These are phyloP conservation scores for Callocephalon fimbriatum DNA, from an alignment of 2,113 vertebrate species.

Conservation along the genomic window DNA sequence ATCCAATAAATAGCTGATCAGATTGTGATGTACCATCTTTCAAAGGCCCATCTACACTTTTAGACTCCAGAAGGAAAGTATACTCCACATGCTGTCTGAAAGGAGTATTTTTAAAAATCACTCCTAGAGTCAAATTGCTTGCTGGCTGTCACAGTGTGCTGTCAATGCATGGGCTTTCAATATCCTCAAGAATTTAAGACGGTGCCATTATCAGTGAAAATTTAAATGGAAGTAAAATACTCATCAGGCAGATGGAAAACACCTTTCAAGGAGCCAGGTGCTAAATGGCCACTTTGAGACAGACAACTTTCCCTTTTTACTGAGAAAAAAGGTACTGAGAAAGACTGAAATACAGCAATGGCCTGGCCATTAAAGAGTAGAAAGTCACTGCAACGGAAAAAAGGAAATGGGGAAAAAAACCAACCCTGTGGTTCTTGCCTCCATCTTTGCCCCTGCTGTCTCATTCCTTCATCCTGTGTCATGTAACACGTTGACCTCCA, in stretches of 20 bases:
- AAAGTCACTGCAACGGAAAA: neutral
- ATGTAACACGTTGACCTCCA: accelerated
- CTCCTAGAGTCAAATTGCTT: neutral
- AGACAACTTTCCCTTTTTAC: neutral
- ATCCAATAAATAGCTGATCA: neutral
- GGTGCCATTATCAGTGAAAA: neutral
- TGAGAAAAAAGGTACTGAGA: neutral
- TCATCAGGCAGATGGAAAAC: neutral
- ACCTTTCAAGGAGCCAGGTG: neutral
- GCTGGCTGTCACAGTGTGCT: neutral
- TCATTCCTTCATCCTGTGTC: neutral
- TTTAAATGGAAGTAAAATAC: neutral
- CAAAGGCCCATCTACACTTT: neutral
- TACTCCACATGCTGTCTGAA: neutral
- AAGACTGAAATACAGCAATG: neutral
- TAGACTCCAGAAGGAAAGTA: neutral
- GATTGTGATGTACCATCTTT: neutral
- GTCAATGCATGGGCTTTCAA: neutral
- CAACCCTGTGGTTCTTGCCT: accelerated
- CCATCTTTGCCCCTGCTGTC: accelerated
- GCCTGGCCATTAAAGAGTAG: neutral
- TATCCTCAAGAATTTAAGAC: neutral
- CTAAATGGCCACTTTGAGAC: neutral
- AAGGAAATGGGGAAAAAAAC: neutral
- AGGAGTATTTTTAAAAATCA: neutral